These are phyloP conservation scores for Mesorhabditis sp. DNA, from an alignment of 2,888 invertebrate genomes.

Conservation along the genomic window DNA sequence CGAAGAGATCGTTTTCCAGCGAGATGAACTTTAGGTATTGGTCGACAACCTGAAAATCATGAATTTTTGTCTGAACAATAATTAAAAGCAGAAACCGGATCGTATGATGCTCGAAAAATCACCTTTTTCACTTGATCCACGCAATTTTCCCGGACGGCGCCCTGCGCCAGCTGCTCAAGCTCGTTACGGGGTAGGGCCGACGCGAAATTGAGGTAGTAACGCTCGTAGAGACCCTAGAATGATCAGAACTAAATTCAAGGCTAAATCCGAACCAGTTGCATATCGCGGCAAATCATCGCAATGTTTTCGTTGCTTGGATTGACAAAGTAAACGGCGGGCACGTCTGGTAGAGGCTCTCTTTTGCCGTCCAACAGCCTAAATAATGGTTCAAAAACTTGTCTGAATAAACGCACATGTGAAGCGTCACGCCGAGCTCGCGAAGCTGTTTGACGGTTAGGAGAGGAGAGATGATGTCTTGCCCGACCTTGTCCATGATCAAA, in stretches of 20 bases:
- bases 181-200: constrained; percentile 73
- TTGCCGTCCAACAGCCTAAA: constrained; percentile 60
- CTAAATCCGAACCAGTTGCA: constrained; percentile 37
- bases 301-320: constrained; percentile 92
- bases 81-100: background rate
- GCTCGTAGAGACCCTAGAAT: constrained; percentile 76
- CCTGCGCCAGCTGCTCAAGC: constrained; percentile 88
- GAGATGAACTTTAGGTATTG: constrained; percentile 98
- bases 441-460: constrained; percentile 90
- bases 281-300: constrained; percentile 74
- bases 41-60: constrained; percentile 75
- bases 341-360: constrained; percentile 81
- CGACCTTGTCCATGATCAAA: constrained; percentile 87
- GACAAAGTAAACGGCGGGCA: constrained; percentile 96
- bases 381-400: background rate
- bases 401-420: constrained; percentile 77
- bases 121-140: constrained; percentile 77
- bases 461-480: constrained; percentile 97
- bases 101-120: constrained; percentile 11
- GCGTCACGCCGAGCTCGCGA: constrained; percentile 88
- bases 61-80: background rate
- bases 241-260: background rate
- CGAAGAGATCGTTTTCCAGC: constrained; percentile 92
- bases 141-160: constrained; percentile 83
- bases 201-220: constrained; percentile 92